Evolutionary conservation across 2,797 vertebrate genomes (phyloP).

Genomic region (Cuniculus paca): DNA sequence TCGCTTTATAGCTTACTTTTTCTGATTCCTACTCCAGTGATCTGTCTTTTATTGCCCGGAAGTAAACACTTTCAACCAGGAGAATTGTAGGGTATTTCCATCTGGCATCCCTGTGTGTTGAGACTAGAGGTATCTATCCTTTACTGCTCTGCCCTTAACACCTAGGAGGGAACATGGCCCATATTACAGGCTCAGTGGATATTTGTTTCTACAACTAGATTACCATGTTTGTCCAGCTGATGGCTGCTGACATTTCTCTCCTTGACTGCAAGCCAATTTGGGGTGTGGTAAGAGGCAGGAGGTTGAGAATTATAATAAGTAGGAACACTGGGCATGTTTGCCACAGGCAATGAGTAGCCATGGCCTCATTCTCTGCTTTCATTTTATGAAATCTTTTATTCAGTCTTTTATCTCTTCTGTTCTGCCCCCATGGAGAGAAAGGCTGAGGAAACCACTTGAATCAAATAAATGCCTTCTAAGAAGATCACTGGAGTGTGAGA

Average conservation of each 20-base stretch:
- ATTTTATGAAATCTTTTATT: conserved; percentile 14
- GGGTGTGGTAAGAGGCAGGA: background rate
- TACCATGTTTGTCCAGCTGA: background rate
- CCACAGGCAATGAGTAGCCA: background rate
- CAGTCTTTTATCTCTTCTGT: background rate
- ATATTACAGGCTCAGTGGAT: background rate
- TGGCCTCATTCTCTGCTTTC: background rate
- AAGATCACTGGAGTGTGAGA: background rate
- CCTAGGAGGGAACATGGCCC: background rate
- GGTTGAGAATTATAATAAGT: background rate
- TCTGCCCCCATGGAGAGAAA: background rate
- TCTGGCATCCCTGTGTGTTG: background rate
- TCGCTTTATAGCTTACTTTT: background rate
- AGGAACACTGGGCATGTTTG: background rate
- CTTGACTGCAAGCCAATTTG: background rate
- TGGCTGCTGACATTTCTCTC: background rate
- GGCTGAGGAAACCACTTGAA: background rate
- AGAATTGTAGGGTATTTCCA: background rate
- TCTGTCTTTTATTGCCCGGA: background rate
- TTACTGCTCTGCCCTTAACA: background rate
- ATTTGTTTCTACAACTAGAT: background rate
- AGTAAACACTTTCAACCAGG: background rate
- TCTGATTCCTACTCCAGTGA: background rate
- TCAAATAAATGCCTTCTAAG: conserved; percentile 14
- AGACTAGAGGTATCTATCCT: background rate